Conservation (phyloP, 2,797 vertebrate genomes). For the Pseudochirops corinnae region DNA sequence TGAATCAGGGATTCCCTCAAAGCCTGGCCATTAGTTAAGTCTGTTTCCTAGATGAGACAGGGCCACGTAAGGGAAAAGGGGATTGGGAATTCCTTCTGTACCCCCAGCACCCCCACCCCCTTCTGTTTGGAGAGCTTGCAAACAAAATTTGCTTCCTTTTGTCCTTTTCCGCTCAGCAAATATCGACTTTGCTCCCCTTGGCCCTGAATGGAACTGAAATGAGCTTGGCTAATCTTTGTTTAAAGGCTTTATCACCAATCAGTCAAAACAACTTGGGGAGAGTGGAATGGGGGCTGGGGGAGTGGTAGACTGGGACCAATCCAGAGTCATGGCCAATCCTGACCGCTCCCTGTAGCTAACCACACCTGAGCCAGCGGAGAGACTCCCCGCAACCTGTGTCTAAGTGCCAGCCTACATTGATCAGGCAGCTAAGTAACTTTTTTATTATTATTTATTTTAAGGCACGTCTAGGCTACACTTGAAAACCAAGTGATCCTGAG, state of each 20-base stretch:
- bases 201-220: conserved; percentile 52
- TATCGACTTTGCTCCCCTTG: conserved; percentile 72
- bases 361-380: neutral
- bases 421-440: conserved; percentile 33
- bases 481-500: conserved; percentile 34
- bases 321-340: neutral
- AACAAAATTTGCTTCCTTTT: conserved; percentile 67
- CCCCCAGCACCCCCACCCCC: neutral
- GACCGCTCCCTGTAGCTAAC: neutral
- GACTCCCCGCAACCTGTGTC: neutral
- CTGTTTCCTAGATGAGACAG: neutral
- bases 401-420: neutral
- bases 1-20: conserved; percentile 3
- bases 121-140: conserved; percentile 58
- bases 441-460: conserved; percentile 42
- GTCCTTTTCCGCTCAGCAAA: conserved; percentile 71
- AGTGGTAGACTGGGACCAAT: neutral
- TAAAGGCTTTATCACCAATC: conserved; percentile 62
- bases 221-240: conserved; percentile 67
- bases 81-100: neutral
- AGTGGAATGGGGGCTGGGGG: neutral
- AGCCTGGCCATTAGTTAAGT: neutral
- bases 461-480: conserved; percentile 28
- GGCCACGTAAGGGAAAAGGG: neutral
- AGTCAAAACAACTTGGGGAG: conserved; percentile 49